These are phyloP conservation scores for Silvanus unidentatus DNA, from an alignment of 2,888 invertebrate genomes.

Conservation along the genomic window DNA sequence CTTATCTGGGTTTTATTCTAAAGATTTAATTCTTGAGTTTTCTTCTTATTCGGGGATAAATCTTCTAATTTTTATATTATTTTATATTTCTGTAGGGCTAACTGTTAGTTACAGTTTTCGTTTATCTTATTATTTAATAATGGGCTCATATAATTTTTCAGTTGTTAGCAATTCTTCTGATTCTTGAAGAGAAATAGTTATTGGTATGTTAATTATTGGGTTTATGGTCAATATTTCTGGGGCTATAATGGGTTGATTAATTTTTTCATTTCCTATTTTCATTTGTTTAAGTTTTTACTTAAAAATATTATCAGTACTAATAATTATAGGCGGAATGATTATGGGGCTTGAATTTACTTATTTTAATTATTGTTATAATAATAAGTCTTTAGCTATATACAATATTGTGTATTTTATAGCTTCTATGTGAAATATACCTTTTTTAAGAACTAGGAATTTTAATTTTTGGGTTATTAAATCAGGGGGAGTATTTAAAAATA, in stretches of 20 bases:
- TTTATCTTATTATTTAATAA: constrained; percentile 52
- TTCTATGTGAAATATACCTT: constrained; percentile 52
- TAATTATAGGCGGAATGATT: constrained; percentile 44
- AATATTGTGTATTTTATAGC: constrained; percentile 32
- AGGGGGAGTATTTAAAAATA: constrained; percentile 45
- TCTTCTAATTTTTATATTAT: constrained; percentile 51
- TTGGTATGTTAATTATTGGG: constrained; percentile 40
- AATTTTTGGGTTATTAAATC: constrained; percentile 47
- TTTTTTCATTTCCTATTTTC: constrained; percentile 50
- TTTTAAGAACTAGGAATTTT: constrained; percentile 35
- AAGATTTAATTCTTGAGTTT: constrained; percentile 57
- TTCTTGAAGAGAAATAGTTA: no score
- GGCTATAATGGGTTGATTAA: constrained; percentile 50
- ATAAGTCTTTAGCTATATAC: constrained; percentile 42
- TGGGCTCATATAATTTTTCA: constrained; percentile 48
- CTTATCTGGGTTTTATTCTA: constrained; percentile 55
- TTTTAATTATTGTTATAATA: constrained; percentile 42
- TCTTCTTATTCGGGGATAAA: constrained; percentile 51
- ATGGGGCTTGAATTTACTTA: constrained; percentile 47
- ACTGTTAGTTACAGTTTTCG: constrained; percentile 46
- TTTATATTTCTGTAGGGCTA: constrained; percentile 54
- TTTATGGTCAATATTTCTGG: constrained; percentile 51
- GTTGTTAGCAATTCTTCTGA: no score
- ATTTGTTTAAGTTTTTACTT: constrained; percentile 50
- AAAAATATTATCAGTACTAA: constrained; percentile 51